Evolutionary conservation across 2,113 vertebrate species (phyloP), one percentile per base, ranked within the genome.

Genomic region (Isichthys henryi): DNA sequence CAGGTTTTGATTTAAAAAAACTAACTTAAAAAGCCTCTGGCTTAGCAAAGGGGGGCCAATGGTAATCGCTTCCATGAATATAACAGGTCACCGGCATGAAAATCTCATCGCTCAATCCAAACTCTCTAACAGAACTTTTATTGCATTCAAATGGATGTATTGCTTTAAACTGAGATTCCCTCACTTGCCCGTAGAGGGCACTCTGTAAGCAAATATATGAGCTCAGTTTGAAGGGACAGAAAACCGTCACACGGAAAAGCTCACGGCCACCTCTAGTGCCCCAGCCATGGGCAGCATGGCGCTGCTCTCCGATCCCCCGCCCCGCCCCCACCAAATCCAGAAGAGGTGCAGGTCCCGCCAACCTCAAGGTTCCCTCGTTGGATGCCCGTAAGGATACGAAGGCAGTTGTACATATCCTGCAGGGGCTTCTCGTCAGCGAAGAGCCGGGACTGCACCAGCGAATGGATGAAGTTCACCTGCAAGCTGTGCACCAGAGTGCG

Each of bases 401-500:
- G 93, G 92, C 98, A 99, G 95, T 93, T 99, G 96, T 99, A 99
- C 98, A 99, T 99, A 94, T 99, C 98, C 95, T 99, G 98, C 88
- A 99, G 97, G 10, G 98, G 98, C 91, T 99, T 99, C 90, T 99
- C 98, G 94, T 99, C 98, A 90, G 97, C 97, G 94, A 98, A 99
- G 53, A 99, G 97, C 7, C 98, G 96, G 5, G 98, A 99, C 94
- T 99, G 98, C 39, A 99, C 97, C 95, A 99, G 88, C 91, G 99
- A 98, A 87, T 99, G 98, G 94, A 99, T 99, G 93, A 98, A 99
- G 93, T 97, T 97, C 91, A 99, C 97, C 93, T 99, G 98, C 96
- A 99, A 96, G 93, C 98, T 99, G 93, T 99, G 98, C 89, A 99
- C 98, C 95, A 99, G 95, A 46, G 97, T 94, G 94, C 98, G 95